Conservation (phyloP, 2,888 invertebrate genomes). For the Rhabditoides inermis region DNA sequence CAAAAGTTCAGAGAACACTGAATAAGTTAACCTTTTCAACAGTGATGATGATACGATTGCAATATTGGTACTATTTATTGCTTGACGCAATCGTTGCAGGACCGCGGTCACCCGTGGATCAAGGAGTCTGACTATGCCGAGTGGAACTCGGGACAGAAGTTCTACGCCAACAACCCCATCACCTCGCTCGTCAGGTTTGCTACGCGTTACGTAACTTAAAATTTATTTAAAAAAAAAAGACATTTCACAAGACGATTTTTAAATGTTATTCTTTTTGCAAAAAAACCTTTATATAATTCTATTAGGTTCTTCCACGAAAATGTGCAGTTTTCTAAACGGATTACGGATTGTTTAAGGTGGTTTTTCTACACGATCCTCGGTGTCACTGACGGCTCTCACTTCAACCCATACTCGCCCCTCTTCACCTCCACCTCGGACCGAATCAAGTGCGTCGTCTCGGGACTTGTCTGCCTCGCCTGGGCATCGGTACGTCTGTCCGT, state of each 20-base stretch:
- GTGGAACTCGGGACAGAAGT: constrained; percentile 8
- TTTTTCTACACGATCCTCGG: constrained; percentile 45
- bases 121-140: constrained; percentile 23
- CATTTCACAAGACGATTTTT: neutral
- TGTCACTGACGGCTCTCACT: constrained; percentile 46
- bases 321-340: neutral
- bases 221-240: no score
- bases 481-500: constrained; percentile 26
- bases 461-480: constrained; percentile 23
- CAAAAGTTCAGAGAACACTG: no score
- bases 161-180: constrained; percentile 15
- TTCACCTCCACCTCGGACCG: constrained; percentile 40
- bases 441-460: constrained; percentile 40
- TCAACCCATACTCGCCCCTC: constrained; percentile 40
- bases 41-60: no score
- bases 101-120: constrained; percentile 36
- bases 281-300: neutral
- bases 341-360: constrained; percentile 24
- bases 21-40: no score
- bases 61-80: no score
- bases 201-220: neutral
- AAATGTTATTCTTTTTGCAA: neutral
- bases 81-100: constrained; percentile 4
- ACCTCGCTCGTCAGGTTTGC: constrained; percentile 11
- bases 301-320: neutral